Evolutionary conservation across 2,797 vertebrate species (phyloP).

Genomic region (Lutjanus argentimaculatus): DNA sequence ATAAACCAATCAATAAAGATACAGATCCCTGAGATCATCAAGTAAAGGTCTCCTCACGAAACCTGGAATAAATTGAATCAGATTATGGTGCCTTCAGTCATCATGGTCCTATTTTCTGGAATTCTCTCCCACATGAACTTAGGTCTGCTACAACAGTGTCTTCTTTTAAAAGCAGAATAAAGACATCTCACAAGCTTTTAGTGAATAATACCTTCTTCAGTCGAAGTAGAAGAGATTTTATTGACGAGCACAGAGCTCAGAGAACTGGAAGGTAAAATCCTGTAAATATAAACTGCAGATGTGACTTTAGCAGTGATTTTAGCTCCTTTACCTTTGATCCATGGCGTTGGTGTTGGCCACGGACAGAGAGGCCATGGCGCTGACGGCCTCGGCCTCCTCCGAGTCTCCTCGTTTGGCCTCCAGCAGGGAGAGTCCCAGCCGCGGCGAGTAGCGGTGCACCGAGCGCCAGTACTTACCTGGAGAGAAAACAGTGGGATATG

Average conservation of each 20-base stretch:
- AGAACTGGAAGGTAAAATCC: not conserved
- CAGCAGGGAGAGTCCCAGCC: conserved; percentile 89
- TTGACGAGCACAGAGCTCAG: not conserved
- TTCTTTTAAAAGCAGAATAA: no score
- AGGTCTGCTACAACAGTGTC: no score
- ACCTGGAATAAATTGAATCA: no score
- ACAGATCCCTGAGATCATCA: no score
- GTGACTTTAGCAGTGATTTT: not conserved
- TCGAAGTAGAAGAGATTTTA: not conserved
- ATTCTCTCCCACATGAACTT: no score
- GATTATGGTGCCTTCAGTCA: no score
- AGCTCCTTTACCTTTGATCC: conserved; percentile 89
- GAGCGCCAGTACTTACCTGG: conserved; percentile 96
- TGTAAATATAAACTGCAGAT: not conserved
- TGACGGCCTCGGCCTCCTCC: conserved; percentile 95
- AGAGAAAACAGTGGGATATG: no score
- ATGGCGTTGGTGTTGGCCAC: conserved; percentile 90
- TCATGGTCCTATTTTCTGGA: no score
- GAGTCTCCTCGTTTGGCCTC: conserved; percentile 95
- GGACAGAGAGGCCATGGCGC: conserved; percentile 97
- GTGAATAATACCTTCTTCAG: no score
- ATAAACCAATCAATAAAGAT: no score
- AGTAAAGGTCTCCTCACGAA: no score
- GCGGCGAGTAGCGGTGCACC: conserved; percentile 87
- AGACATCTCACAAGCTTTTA: no score